These are phyloP conservation scores for Micromesistius poutassou DNA, from an alignment of 2,797 vertebrate species.

Conservation along the genomic window DNA sequence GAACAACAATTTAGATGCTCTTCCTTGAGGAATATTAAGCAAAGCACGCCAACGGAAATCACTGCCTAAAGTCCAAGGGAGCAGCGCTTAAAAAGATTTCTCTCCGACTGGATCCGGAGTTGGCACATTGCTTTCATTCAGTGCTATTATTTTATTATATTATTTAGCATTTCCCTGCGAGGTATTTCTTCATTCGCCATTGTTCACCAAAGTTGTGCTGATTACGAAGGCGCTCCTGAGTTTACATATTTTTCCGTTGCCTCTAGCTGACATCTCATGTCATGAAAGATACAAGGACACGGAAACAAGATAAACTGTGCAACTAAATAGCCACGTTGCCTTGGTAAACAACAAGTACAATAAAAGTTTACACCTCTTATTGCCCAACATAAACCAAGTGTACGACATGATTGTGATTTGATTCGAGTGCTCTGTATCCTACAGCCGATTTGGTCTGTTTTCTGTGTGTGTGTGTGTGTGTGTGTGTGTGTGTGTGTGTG, in stretches of 20 bases:
- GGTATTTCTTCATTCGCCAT: no score
- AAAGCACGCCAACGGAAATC: slow-evolving; percentile 6
- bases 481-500: not conserved
- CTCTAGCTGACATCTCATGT: slow-evolving; percentile 26
- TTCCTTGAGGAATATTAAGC: no score
- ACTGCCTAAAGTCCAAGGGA: slow-evolving; percentile 27
- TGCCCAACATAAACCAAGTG: slow-evolving; percentile 19
- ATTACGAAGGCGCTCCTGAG: slow-evolving; percentile 43
- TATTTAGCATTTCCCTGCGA: slow-evolving; percentile 12
- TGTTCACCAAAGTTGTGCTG: slow-evolving; percentile 22
- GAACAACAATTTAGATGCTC: no score
- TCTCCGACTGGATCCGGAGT: not conserved
- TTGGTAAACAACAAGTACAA: slow-evolving; percentile 49
- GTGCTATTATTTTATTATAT: slow-evolving; percentile 13
- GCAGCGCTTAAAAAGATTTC: not conserved
- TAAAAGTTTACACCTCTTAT: slow-evolving; percentile 24
- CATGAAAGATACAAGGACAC: not conserved
- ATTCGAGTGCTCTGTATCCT: slow-evolving; percentile 44
- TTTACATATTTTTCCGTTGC: slow-evolving; percentile 41
- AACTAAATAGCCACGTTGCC: slow-evolving; percentile 36
- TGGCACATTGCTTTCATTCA: slow-evolving; percentile 28
- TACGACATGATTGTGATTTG: not conserved
- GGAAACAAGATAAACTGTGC: slow-evolving; percentile 17
- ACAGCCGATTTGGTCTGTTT: not conserved
- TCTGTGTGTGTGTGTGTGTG: slow-evolving; percentile 6